Evolutionary conservation across 2,113 vertebrate species (phyloP).

Genomic region (Chascanopsetta lugubris): DNA sequence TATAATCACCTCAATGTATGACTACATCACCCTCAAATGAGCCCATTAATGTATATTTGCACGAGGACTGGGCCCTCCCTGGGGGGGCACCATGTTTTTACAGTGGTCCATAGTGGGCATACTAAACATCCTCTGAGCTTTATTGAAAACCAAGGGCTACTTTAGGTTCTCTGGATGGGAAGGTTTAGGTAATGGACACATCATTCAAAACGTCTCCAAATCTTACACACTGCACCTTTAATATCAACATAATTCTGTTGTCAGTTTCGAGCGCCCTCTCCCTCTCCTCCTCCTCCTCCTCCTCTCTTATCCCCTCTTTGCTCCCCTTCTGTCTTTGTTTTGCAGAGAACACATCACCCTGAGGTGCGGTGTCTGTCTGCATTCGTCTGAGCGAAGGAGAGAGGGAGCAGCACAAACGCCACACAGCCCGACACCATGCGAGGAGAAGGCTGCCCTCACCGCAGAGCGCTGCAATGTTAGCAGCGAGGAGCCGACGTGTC

Average conservation of each 20-base stretch:
- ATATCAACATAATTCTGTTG: background rate
- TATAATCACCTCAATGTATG: no score
- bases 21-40: no score
- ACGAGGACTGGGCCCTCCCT: no score
- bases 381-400: constrained; percentile 60
- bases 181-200: no score
- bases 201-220: no score
- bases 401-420: constrained; percentile 56
- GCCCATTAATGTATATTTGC: no score
- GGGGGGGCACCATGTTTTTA: no score
- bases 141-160: no score
- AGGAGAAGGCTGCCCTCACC: constrained; percentile 37
- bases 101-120: no score
- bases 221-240: no score
- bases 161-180: no score
- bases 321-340: constrained; percentile 60
- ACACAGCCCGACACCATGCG: constrained; percentile 61
- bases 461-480: constrained; percentile 71
- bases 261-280: constrained; percentile 15
- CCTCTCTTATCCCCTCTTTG: constrained; percentile 10
- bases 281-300: constrained; percentile 7
- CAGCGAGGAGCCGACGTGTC: constrained; percentile 50
- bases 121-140: no score
- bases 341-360: constrained; percentile 65
- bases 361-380: constrained; percentile 67